Percentiles rank a stretch among this genome's conserved stretches.
phyloP scores from a whole-genome alignment of 2,113 vertebrate species.

The Platysternon megacephalum region DNA sequence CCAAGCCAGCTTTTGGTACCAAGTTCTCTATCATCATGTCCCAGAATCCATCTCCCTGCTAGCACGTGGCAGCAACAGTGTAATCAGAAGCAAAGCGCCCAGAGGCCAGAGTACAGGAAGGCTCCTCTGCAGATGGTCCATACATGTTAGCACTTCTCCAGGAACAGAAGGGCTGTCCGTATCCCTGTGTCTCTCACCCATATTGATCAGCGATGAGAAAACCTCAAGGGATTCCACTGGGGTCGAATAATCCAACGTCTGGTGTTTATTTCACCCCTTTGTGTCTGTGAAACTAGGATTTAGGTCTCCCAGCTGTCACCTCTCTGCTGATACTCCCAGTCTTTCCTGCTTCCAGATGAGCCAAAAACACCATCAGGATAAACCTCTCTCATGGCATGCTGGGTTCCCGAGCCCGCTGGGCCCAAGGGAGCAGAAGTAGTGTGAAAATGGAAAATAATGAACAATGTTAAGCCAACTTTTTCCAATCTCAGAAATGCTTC shows the following conservation, averaged over 20 bases:
- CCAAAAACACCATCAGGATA: neutral
- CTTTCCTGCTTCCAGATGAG: neutral
- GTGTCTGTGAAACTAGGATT: neutral
- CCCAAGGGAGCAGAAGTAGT: neutral
- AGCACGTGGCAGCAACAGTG: fast-evolving
- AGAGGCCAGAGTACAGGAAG: neutral
- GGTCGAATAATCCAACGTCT: neutral
- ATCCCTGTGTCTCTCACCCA: neutral
- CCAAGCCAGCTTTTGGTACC: neutral
- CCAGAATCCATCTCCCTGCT: neutral
- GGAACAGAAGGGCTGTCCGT: fast-evolving
- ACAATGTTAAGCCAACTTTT: fast-evolving
- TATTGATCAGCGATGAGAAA: neutral
- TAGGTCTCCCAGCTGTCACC: neutral
- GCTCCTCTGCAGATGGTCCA: neutral
- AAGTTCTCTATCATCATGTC: neutral
- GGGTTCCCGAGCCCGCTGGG: neutral
- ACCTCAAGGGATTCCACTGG: neutral
- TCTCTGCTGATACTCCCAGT: neutral
- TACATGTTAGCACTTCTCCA: neutral
- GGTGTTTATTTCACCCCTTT: fast-evolving
- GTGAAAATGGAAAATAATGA: neutral
- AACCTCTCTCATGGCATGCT: neutral
- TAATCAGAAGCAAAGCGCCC: fast-evolving
- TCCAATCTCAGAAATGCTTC: fast-evolving